Conservation (phyloP, 1,140 invertebrate genomes). For the Periplaneta americana region DNA sequence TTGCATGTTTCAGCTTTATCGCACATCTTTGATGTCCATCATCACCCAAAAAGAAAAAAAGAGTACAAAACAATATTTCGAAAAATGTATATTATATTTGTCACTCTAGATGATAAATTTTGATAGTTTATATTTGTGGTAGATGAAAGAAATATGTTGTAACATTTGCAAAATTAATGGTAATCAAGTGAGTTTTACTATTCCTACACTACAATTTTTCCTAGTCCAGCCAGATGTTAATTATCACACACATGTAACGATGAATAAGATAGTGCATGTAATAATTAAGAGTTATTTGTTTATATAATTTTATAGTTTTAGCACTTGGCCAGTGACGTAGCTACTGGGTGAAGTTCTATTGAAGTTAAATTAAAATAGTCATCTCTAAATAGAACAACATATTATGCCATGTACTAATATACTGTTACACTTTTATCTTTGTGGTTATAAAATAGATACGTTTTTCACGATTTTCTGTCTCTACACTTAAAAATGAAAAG, state of each 20-base stretch:
- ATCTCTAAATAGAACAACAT: neutral
- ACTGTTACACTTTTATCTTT: neutral
- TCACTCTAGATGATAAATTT: neutral
- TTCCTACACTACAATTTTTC: neutral
- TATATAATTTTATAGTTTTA: neutral
- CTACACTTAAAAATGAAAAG: no score
- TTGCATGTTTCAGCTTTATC: constrained; percentile 6
- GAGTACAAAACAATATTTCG: neutral
- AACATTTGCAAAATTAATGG: neutral
- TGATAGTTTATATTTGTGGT: neutral
- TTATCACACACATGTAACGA: neutral
- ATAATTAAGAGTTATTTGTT: neutral
- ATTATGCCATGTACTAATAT: neutral
- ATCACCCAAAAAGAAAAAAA: neutral
- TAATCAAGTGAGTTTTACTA: neutral
- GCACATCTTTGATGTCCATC: constrained; percentile 1
- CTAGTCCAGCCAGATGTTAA: neutral
- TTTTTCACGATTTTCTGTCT: no score
- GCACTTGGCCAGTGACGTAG: neutral
- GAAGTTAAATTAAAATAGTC: no score
- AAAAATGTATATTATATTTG: neutral
- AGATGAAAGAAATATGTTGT: neutral
- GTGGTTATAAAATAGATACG: no score
- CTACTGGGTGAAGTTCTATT: neutral
- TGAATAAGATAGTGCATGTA: neutral